Base-by-base conservation (phyloP, 2,113 vertebrate genomes). In the Pseudorasbora parva region DNA sequence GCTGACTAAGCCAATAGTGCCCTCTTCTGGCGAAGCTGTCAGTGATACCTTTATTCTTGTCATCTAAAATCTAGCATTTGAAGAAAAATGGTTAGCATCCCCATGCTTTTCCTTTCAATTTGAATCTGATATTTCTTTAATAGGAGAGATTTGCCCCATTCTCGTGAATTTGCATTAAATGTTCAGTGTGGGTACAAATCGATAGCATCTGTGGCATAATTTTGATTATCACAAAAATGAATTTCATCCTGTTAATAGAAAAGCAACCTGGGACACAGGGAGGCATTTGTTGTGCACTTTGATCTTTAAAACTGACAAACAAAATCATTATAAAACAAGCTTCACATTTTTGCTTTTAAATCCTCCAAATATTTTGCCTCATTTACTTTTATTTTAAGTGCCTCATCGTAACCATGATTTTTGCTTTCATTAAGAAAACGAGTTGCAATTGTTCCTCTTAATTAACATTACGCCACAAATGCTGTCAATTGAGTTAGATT, bases 21-120 rank as follows among this genome's bases (percentile, higher is more conserved):
- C 74, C 56, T 85, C 79, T 43, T 57, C 56, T 87, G 51, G 62
- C 43, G 60, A 84, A 78, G 21, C 56, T 54, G 56, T 78, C 37
- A 27, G 68, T 45, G 23, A 37, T 8, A 83, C 64, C 81, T 60
- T 37, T 64, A 76, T 76, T 66, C 25, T 23, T 64, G 82, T 83
- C 43, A 75, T 15, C 68, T 60, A 73, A 82, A 85, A 45, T 47
- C 19, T 17, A 56, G 56, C 17, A 27, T 62, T 30, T 10, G 15
- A 27, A 30, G 30, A 62, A 27, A 62, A 47, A 45, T 33, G 11
- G 54, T 59, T 60, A 79, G 77, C 59, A 79, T 64, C 25, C 25
- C 43, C 43, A 62, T 49, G 78, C 43, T 80, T 64, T 80, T 66
- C 23, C 14, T 80, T 80, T 80, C 23, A 49, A 51, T 80, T 49